A percentile compares a stretch with the other conserved stretches of the same genome.
Conservation (phyloP, 2,113 vertebrate genomes). For the Planiliza haematocheilus region DNA sequence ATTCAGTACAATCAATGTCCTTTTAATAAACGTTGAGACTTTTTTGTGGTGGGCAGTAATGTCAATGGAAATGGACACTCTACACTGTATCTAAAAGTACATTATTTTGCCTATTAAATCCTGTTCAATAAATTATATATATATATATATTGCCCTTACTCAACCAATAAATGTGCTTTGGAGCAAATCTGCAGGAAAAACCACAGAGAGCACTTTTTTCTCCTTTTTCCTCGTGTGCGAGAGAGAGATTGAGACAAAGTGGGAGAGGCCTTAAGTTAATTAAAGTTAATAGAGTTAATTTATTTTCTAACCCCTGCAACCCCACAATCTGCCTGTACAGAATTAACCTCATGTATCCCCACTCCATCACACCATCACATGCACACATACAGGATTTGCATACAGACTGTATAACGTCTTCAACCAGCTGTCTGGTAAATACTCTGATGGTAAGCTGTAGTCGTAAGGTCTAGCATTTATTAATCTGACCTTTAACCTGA, state of each 20-base stretch:
- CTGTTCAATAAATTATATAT: too few relatives aligned
- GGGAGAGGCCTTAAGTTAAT: constrained; percentile 49
- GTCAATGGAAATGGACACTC: too few relatives aligned
- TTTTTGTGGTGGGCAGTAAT: too few relatives aligned
- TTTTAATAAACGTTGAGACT: too few relatives aligned
- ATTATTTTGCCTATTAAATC: too few relatives aligned
- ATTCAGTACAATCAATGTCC: too few relatives aligned
- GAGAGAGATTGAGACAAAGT: neutral
- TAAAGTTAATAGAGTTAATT: constrained; percentile 63
- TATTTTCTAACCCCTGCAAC: constrained; percentile 51
- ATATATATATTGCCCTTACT: too few relatives aligned
- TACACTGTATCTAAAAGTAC: too few relatives aligned
- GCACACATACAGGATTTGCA: neutral
- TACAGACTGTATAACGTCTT: constrained; percentile 10
- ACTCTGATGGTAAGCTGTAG: constrained; percentile 11
- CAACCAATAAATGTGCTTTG: too few relatives aligned
- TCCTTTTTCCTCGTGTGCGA: neutral
- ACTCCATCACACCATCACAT: constrained; percentile 16
- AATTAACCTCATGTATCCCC: constrained; percentile 63
- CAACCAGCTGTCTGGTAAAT: neutral
- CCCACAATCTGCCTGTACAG: constrained; percentile 45
- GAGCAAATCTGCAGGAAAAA: too few relatives aligned
- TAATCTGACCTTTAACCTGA: constrained; percentile 18
- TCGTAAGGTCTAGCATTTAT: neutral
- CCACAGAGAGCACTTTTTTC: too few relatives aligned